Evolutionary conservation across 2,113 vertebrate genomes (phyloP).

Genomic region (Ramphastos sulfuratus): DNA sequence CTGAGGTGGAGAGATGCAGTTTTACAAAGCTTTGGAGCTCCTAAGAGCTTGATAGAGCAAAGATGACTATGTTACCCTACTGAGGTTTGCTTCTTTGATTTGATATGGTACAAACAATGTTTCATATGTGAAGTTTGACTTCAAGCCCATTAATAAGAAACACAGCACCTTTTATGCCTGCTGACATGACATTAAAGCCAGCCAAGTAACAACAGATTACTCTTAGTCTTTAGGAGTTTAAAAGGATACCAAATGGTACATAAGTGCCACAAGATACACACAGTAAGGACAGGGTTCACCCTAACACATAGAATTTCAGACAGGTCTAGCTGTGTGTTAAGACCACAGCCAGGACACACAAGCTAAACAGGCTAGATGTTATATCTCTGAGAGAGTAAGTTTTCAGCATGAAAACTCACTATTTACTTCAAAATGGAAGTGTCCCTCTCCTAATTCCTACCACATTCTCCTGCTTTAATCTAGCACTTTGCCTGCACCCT

Average conservation of each 20-base stretch:
- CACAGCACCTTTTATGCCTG: not conserved
- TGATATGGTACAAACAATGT: not conserved
- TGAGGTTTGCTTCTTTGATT: not conserved
- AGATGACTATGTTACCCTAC: not conserved
- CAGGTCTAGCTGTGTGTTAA: not conserved
- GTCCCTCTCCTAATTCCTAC: not conserved
- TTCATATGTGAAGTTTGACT: not conserved
- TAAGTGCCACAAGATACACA: not conserved
- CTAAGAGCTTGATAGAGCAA: not conserved
- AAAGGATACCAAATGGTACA: not conserved
- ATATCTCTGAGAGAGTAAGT: not conserved
- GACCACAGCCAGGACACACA: not conserved
- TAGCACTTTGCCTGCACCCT: not conserved
- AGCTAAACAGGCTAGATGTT: not conserved
- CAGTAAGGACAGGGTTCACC: not conserved
- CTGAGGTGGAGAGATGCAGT: not conserved
- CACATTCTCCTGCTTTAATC: not conserved
- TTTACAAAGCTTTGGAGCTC: not conserved
- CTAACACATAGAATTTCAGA: not conserved
- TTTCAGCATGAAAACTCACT: not conserved
- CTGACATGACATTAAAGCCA: not conserved
- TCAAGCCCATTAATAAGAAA: not conserved
- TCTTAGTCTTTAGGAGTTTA: not conserved
- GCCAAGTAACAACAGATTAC: not conserved
- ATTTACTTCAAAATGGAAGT: not conserved